Conservation (phyloP, 1,140 invertebrate species). For the Cotesia glomerata region DNA sequence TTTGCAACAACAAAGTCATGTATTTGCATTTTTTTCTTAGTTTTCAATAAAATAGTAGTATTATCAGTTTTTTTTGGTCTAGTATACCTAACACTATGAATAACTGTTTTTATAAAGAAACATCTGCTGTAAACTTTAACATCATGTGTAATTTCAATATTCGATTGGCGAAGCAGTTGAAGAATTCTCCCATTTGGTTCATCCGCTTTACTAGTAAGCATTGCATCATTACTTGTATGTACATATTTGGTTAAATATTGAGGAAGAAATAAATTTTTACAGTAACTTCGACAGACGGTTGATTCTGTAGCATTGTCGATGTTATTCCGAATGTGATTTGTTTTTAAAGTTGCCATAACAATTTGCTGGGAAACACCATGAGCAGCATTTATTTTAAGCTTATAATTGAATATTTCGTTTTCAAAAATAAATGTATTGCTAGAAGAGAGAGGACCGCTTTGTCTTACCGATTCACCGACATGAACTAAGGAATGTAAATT, state of each 20-base stretch:
- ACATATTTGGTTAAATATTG: not conserved
- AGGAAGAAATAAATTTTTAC: conserved; percentile 11
- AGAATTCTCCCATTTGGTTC: not conserved
- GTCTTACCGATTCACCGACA: not conserved
- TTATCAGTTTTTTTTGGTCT: conserved; percentile 3
- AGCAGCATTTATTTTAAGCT: not conserved
- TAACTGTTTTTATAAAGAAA: not conserved
- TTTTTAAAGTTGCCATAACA: not conserved
- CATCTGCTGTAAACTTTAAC: not conserved
- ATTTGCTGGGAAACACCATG: conserved; percentile 16
- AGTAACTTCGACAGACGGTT: conserved; percentile 11
- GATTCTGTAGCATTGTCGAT: conserved; percentile 5
- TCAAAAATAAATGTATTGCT: too few species aligned
- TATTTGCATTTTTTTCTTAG: not conserved
- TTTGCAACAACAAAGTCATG: not conserved
- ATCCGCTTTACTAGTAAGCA: not conserved
- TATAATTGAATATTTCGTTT: not conserved
- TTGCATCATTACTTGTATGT: not conserved
- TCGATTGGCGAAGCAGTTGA: not conserved
- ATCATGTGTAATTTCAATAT: not conserved
- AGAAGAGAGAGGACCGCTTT: not conserved
- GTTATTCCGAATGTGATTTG: not conserved
- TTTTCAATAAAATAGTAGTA: conserved; percentile 3
- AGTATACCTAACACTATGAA: conserved; percentile 2
- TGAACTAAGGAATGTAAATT: not conserved